These are phyloP conservation scores for Helobdella robusta DNA, from an alignment of 2,888 invertebrate genomes.

Conservation along the genomic window DNA sequence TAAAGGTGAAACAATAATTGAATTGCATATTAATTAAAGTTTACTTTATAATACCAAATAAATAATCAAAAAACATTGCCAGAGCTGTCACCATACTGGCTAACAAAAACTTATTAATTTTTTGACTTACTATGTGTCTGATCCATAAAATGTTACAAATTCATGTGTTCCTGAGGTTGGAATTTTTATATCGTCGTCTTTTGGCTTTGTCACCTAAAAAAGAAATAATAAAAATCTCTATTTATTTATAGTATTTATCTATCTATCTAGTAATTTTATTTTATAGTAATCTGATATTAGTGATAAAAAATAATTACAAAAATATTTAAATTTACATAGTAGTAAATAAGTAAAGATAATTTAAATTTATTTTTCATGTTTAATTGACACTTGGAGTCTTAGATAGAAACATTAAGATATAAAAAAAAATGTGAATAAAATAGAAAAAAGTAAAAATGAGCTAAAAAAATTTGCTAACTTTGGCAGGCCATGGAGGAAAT, in stretches of 20 bases:
- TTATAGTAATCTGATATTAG: too few relatives aligned
- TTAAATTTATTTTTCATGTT: neutral
- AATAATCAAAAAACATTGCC: neutral
- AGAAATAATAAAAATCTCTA: too few relatives aligned
- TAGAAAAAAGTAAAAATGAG: neutral
- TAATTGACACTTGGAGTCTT: neutral
- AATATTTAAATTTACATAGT: too few relatives aligned
- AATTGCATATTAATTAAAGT: neutral
- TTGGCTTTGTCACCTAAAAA: constrained; percentile 12
- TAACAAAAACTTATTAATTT: neutral
- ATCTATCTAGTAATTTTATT: too few relatives aligned
- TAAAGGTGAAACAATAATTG: neutral
- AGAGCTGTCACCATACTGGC: neutral
- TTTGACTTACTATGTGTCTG: constrained; percentile 18
- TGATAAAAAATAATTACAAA: too few relatives aligned
- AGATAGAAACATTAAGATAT: neutral
- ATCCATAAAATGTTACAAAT: constrained; percentile 21
- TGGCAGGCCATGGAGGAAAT: constrained; percentile 24
- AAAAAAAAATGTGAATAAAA: neutral
- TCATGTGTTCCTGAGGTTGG: constrained; percentile 23
- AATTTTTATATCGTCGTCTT: constrained; percentile 21
- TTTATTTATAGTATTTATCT: too few relatives aligned
- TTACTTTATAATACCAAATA: neutral
- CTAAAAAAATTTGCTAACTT: too few relatives aligned
- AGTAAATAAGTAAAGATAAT: too few relatives aligned